A percentile compares a stretch with the other conserved stretches of the same genome.
Evolutionary conservation across 2,113 vertebrate genomes (phyloP).

Genomic region (Martes martes): DNA sequence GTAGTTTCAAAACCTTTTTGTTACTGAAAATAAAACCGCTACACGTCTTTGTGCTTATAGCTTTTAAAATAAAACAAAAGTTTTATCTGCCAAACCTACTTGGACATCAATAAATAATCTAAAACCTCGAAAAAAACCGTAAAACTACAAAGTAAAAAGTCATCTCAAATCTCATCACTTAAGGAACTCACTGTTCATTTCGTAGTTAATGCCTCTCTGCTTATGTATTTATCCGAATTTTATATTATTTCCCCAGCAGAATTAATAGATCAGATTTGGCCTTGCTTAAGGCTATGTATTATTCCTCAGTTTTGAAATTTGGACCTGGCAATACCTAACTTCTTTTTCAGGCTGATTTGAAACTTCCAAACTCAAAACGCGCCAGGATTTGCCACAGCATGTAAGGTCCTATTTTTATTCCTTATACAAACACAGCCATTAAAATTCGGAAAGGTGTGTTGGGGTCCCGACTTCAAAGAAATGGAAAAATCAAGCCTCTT

Average conservation of each 20-base stretch:
- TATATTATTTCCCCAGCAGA: not conserved
- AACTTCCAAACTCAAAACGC: not conserved
- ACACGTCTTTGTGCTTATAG: not conserved
- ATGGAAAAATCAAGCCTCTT: not conserved
- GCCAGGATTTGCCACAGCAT: not conserved
- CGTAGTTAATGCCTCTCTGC: not conserved
- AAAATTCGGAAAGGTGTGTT: not conserved
- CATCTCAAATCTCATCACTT: not conserved
- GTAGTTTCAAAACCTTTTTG: not conserved
- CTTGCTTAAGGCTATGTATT: not conserved
- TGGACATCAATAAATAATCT: not conserved
- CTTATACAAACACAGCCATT: not conserved
- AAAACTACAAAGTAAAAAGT: constrained; percentile 18
- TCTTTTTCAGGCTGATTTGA: not conserved
- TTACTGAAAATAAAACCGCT: not conserved
- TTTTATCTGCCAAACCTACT: not conserved
- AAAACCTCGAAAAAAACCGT: not conserved
- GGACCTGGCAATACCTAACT: not conserved
- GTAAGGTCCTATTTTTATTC: not conserved
- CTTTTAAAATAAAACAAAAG: constrained; percentile 16
- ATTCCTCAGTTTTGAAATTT: constrained; percentile 20
- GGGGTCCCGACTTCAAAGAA: not conserved
- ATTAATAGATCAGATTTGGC: not conserved
- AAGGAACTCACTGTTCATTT: not conserved
- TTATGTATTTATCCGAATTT: not conserved